Percentiles rank a stretch among this genome's conserved stretches.
These are phyloP conservation scores for Drosophila anomelani DNA, from an alignment of 2,888 invertebrate species.

Conservation along the genomic window DNA sequence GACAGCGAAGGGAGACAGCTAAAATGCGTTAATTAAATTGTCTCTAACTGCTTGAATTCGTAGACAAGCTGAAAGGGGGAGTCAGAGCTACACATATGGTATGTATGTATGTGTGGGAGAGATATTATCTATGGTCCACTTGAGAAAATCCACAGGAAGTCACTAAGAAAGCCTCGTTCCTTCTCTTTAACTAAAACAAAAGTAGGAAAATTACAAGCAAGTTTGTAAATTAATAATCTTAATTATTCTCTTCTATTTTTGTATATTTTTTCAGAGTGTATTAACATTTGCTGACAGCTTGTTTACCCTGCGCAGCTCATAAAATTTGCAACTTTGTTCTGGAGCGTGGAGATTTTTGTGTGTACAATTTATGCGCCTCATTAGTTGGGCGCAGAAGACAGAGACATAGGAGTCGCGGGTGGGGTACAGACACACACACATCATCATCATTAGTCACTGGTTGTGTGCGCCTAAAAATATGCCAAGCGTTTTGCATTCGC, in stretches of 20 bases:
- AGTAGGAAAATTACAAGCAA: fast-evolving
- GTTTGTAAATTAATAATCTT: too few relatives aligned
- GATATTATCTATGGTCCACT: constrained; percentile 8
- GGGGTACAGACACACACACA: constrained; percentile 37
- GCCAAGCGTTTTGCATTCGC: constrained; percentile 62
- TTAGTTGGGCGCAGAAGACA: constrained; percentile 68
- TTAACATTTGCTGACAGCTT: constrained; percentile 61
- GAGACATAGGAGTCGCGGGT: constrained; percentile 2
- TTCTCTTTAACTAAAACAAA: too few relatives aligned
- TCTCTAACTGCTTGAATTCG: constrained; percentile 65
- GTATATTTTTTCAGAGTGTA: constrained; percentile 5
- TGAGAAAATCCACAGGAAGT: background rate
- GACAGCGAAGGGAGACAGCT: constrained; percentile 40
- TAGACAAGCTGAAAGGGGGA: constrained; percentile 49
- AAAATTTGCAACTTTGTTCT: constrained; percentile 75
- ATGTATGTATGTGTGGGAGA: background rate
- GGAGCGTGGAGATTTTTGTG: constrained; percentile 46
- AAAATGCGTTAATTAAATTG: constrained; percentile 78
- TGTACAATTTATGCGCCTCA: constrained; percentile 81
- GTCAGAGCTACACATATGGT: constrained; percentile 16
- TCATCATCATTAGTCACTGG: constrained; percentile 81
- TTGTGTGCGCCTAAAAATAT: constrained; percentile 73
- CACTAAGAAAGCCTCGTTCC: too few relatives aligned
- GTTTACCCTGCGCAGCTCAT: constrained; percentile 66
- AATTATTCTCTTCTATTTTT: background rate